Evolutionary conservation across 1,140 invertebrate species (phyloP).

Genomic region (Nylanderia fulva): DNA sequence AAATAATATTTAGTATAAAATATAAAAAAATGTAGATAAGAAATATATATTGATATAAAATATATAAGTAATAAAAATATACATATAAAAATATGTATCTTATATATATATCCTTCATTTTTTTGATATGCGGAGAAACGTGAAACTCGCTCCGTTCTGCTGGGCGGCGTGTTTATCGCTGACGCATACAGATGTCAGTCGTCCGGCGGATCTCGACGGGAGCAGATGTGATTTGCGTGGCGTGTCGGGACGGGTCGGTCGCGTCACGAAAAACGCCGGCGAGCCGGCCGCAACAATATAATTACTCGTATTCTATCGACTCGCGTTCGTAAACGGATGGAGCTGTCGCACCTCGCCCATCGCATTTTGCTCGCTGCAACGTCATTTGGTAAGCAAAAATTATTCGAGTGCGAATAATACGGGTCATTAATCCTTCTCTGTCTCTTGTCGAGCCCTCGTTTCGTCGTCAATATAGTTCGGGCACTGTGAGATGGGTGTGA

Average conservation of each 20-base stretch:
- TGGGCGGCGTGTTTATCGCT: neutral
- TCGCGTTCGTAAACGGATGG: too few species aligned
- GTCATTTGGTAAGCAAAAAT: neutral
- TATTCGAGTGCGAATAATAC: too few species aligned
- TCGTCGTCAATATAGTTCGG: neutral
- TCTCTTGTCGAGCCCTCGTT: neutral
- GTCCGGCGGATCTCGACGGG: neutral
- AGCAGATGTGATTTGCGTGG: neutral
- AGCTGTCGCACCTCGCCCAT: neutral
- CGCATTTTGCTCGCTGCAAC: neutral
- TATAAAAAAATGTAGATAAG: too few species aligned
- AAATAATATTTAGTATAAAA: too few species aligned
- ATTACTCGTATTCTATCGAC: too few species aligned
- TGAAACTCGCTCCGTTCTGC: neutral
- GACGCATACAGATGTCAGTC: slow-evolving; percentile 40
- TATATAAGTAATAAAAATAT: neutral
- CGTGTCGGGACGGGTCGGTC: too few species aligned
- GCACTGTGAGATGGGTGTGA: neutral
- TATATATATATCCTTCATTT: too few species aligned
- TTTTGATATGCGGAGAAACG: neutral
- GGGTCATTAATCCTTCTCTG: neutral
- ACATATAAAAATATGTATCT: too few species aligned
- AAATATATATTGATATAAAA: too few species aligned
- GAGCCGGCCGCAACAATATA: neutral
- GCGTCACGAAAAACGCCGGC: too few species aligned